phyloP scores from a whole-genome alignment of 1,140 invertebrate genomes.

The Polypedilum vanderplanki region DNA sequence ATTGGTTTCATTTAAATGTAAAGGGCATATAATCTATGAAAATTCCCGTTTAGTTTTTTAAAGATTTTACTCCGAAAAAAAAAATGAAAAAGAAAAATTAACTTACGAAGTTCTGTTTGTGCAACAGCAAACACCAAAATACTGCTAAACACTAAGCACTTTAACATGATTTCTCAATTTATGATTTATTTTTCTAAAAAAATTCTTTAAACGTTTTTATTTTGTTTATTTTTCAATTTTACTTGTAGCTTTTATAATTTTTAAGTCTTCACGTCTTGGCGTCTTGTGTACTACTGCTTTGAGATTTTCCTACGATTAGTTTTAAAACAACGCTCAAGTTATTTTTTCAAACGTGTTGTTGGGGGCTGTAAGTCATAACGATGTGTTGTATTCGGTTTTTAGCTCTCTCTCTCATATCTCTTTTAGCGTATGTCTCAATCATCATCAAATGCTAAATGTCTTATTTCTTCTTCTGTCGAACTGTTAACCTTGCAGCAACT shows the following conservation, averaged over 20 bases:
- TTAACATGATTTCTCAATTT: conserved; percentile 16
- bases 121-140: neutral
- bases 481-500: too few relatives aligned
- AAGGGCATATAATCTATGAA: too few relatives aligned
- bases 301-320: neutral
- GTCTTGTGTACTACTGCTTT: conserved; percentile 3
- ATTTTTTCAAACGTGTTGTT: neutral
- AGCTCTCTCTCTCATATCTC: neutral
- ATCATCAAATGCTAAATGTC: neutral
- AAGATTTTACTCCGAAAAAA: too few relatives aligned
- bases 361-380: neutral
- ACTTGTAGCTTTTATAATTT: neutral
- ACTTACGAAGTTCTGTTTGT: conserved; percentile 13
- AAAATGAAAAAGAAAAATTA: neutral
- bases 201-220: neutral
- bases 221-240: neutral
- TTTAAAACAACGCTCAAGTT: neutral
- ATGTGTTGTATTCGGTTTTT: neutral
- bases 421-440: neutral
- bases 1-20: neutral
- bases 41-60: too few relatives aligned
- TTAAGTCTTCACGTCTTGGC: neutral
- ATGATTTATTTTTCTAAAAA: neutral
- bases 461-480: neutral
- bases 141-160: neutral